Base-by-base conservation (phyloP, 1,140 invertebrate genomes). In the Drosophila auraria region DNA sequence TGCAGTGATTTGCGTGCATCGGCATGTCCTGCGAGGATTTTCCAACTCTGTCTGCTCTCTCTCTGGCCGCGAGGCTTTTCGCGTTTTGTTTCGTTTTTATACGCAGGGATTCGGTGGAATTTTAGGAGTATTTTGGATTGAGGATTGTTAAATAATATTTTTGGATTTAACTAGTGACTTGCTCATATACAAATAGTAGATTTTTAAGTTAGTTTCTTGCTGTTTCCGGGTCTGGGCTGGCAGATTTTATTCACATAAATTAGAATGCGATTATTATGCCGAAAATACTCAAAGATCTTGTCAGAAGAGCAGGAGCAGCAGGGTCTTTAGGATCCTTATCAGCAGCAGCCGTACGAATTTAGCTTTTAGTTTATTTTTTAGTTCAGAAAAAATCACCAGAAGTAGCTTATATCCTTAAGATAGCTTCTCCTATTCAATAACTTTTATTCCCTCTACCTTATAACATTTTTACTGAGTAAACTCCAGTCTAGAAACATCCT, bases 1-100 rank as follows among this genome's bases (percentile, higher is more conserved):
- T 81, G 84, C 69, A 79, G 78, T 89, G 84, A 84, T 89, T 87
- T 89, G 84, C 81, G 76, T 89, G 78, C 84, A 81, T 53, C 64
- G 73, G 73, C 86, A 81, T 87, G 84, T 83, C 79, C 83, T 61
- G 66, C 62, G 56, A 51, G 74, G 73, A 51, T 71, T 59, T 78
- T 25, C 2, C 20, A 40, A 57, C 20, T 40, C 36, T 11, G 15
- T 42, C 5, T 40, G 45, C n/a, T 17, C 59, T 42, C 36, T 30
- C 25, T 50, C 40, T 20, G 51, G 54, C 71, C 27, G 30, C 27
- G n/a, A 49, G 71, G 56, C 56, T 73, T 73, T 73, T 53, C 30
- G 36, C 40, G 54, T 45, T 74, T 45, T 74, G 56, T 53, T 61
- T 53, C 47, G 11, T 38, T 73, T 36, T 45, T 30, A 12, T 20